Conservation (phyloP, 2,888 invertebrate species). For the Tenodera sinensis region DNA sequence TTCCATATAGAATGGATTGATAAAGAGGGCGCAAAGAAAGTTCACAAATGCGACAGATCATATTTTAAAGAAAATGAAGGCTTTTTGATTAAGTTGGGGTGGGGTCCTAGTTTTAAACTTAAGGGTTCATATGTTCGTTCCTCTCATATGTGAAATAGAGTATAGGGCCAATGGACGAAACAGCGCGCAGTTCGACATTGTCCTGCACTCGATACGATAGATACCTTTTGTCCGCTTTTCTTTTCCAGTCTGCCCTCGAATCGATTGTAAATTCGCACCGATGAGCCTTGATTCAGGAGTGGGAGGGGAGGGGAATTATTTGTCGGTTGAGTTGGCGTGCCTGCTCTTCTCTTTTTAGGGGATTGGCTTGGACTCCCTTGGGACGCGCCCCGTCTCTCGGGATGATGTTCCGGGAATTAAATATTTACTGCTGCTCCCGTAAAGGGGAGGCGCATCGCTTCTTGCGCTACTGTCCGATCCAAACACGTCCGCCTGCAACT, state of each 20-base stretch:
- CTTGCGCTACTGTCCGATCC: not conserved
- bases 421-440: constrained; percentile 26
- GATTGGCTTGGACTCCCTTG: constrained; percentile 1
- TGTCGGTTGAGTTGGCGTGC: constrained; percentile 13
- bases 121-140: no score
- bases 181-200: not conserved
- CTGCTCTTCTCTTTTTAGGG: constrained; percentile 9
- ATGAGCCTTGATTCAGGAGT: not conserved
- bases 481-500: not conserved
- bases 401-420: constrained; percentile 25
- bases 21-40: no score
- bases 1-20: no score
- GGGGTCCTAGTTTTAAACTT: no score
- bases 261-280: not conserved
- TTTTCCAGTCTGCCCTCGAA: not conserved
- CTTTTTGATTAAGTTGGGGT: no score
- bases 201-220: not conserved
- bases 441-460: constrained; percentile 6
- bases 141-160: no score
- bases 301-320: not conserved
- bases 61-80: no score
- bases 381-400: constrained; percentile 15
- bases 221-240: not conserved
- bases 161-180: no score
- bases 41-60: no score